Conservation (phyloP, 2,888 invertebrate genomes). For the Dicyrtoma fusca region DNA sequence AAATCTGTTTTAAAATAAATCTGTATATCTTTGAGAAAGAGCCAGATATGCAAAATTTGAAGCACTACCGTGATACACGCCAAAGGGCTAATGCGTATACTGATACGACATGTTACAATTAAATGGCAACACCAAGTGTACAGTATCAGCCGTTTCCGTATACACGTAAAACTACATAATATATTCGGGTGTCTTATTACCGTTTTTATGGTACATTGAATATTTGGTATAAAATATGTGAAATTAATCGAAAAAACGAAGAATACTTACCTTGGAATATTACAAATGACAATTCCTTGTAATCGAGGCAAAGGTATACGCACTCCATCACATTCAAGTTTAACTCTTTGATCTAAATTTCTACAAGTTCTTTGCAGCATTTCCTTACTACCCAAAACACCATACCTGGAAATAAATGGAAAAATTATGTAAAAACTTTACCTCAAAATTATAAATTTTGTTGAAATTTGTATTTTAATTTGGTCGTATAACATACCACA, state of each 20-base stretch:
- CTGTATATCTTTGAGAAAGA: too few relatives aligned
- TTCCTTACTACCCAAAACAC: constrained; percentile 66
- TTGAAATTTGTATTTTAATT: too few relatives aligned
- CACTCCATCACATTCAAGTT: constrained; percentile 94
- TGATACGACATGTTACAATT: too few relatives aligned
- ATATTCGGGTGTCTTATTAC: background rate
- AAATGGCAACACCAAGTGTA: too few relatives aligned
- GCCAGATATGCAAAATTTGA: too few relatives aligned
- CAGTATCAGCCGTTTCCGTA: too few relatives aligned
- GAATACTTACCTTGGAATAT: constrained; percentile 77
- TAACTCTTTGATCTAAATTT: constrained; percentile 92
- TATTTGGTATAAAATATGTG: background rate
- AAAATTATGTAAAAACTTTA: too few relatives aligned
- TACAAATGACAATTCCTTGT: constrained; percentile 94
- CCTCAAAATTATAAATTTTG: too few relatives aligned
- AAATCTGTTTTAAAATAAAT: too few relatives aligned
- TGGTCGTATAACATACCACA: constrained; percentile 71
- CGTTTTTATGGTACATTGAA: background rate
- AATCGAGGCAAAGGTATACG: constrained; percentile 91
- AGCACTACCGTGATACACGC: too few relatives aligned
- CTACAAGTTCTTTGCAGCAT: constrained; percentile 82
- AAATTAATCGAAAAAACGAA: background rate
- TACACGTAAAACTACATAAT: background rate
- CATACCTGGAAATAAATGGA: constrained; percentile 59
- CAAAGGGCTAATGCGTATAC: too few relatives aligned